Conservation (phyloP, 2,113 vertebrate genomes). For the Boleophthalmus pectinirostris region DNA sequence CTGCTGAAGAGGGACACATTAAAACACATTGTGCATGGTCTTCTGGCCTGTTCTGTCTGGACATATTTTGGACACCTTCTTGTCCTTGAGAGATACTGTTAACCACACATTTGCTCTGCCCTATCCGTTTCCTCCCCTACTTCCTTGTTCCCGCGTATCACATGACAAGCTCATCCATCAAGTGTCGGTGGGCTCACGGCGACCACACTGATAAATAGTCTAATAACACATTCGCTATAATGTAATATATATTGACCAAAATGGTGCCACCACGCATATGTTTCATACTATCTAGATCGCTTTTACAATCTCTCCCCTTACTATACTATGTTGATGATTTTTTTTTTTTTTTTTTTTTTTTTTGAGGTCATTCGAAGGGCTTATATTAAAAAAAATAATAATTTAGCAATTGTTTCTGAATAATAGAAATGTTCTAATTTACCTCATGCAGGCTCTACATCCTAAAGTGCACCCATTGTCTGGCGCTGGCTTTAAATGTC, state of each 20-base stretch:
- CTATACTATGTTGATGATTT: conserved; percentile 26
- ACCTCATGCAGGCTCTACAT: conserved; percentile 74
- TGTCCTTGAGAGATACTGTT: conserved; percentile 63
- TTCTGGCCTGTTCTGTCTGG: conserved; percentile 39
- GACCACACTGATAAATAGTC: conserved; percentile 50
- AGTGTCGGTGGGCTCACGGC: conserved; percentile 47
- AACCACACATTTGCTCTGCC: conserved; percentile 29
- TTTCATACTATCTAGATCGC: conserved; percentile 60
- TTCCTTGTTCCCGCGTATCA: conserved; percentile 13
- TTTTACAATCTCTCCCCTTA: conserved; percentile 55
- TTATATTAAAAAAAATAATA: conserved; percentile 62
- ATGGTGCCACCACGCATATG: conserved; percentile 34
- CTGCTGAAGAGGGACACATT: conserved; percentile 52
- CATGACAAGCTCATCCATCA: conserved; percentile 44
- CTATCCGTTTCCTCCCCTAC: conserved; percentile 35
- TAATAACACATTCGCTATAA: conserved; percentile 63
- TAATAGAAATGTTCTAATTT: conserved; percentile 79
- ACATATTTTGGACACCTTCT: conserved; percentile 68
- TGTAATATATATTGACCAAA: conserved; percentile 64
- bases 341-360: conserved; percentile 17
- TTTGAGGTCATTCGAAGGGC: conserved; percentile 65
- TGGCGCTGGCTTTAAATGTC: conserved; percentile 78
- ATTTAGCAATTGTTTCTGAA: conserved; percentile 65
- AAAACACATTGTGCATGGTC: conserved; percentile 43
- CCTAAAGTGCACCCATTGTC: conserved; percentile 71